Evolutionary conservation across 2,888 invertebrate species (phyloP), one percentile per base, ranked within the genome.

Genomic region (Eulithis prunata): DNA sequence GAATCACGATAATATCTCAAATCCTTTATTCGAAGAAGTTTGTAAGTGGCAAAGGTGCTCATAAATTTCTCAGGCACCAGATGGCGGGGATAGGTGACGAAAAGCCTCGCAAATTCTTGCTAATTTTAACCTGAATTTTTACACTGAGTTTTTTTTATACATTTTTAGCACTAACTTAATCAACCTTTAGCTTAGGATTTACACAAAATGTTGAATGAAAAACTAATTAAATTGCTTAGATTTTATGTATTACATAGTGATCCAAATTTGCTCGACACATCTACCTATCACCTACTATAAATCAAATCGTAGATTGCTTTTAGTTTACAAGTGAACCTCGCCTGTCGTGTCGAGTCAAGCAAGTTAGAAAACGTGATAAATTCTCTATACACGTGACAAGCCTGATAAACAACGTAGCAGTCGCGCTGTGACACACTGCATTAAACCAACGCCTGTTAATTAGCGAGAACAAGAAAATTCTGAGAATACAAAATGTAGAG

Each of bases 331-430:
- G 66, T 57, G 75, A 78, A 76, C 71, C 75, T 74, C 73, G 56
- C 51, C 71, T 74, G 72, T 73, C 74, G 74, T 72, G 75, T 75
- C 68, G 74, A 70, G 70, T 72, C 78, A 73, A 65, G 62, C 68
- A 71, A 74, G 72, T 69, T 76, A 74, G 76, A 73, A 77, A 80
- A 75, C 72, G 79, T 81, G 80, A 86, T 86, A 86, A 85, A 87
- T 87, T 85, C 74, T 65, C 71, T 78, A 75, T 75, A 80, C 78
- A 81, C 86, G 85, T 85, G 86, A 84, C 86, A 82, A 74, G 80
- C 76, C 75, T 81, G 80, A 85, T 86, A 87, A 84, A 87, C 84
- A 85, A 77, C 74, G 71, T 71, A 71, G 71, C 71, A 75, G 65
- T 69, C 71, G 70, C 64, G 71, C 64, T 61, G 63, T 59, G 51